Conservation (phyloP, 1,140 invertebrate species). For the Drosophila ananassae region DNA sequence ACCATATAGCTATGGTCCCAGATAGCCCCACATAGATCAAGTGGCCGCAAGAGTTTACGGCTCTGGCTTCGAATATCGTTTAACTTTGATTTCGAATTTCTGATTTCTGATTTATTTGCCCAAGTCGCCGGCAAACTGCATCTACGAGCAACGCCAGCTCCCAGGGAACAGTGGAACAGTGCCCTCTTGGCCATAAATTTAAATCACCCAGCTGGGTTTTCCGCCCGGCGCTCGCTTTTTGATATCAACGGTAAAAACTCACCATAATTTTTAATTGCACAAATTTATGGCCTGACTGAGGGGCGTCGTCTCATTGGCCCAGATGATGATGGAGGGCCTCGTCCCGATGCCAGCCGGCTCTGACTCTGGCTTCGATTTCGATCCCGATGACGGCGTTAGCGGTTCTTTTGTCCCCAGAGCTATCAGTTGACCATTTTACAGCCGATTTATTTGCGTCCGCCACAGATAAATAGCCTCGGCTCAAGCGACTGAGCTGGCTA, state of each 20-base stretch:
- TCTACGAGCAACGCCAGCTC: constrained; percentile 2
- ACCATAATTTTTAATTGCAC: constrained; percentile 79
- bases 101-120: constrained; percentile 68
- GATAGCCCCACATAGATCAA: constrained; percentile 21
- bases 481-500: constrained; percentile 33
- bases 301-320: constrained; percentile 23
- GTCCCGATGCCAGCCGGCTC: neutral
- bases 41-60: constrained; percentile 25
- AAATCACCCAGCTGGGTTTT: constrained; percentile 31
- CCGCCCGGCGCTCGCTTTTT: constrained; percentile 10
- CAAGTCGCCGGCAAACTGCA: constrained; percentile 47
- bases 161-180: constrained; percentile 1
- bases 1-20: neutral
- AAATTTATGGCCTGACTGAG: constrained; percentile 65
- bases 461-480: constrained; percentile 52
- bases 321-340: constrained; percentile 58
- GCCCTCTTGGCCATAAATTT: constrained; percentile 62
- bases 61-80: constrained; percentile 51
- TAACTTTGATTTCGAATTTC: constrained; percentile 63
- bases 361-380: constrained; percentile 5
- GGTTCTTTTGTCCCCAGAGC: constrained; percentile 66
- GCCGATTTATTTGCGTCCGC: constrained; percentile 69
- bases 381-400: constrained; percentile 70
- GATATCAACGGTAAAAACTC: constrained; percentile 72
- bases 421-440: constrained; percentile 63